Evolutionary conservation across 2,113 vertebrate species (phyloP).

Genomic region (Cyphomyrus discorhynchus): DNA sequence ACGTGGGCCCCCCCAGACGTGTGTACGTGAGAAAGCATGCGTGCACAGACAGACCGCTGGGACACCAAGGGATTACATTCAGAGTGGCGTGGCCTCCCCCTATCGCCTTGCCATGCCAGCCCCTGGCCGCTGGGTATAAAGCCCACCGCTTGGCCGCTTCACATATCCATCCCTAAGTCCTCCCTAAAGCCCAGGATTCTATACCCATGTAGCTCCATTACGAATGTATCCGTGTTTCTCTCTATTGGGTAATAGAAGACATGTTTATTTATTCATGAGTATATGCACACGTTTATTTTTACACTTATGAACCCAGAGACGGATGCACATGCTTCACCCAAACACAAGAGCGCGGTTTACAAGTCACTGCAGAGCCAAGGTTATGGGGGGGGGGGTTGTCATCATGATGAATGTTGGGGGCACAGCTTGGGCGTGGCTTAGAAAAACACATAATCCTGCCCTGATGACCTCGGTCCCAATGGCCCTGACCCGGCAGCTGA

Average conservation of each 20-base stretch:
- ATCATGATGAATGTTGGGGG: neutral
- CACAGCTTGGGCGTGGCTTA: neutral
- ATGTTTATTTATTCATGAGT: neutral
- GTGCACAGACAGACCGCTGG: neutral
- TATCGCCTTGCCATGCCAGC: neutral
- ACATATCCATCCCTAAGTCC: neutral
- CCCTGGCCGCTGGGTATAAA: neutral
- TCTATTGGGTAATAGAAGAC: neutral
- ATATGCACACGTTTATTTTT: neutral
- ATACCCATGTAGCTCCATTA: neutral
- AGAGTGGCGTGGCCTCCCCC: neutral
- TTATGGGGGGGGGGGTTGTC: neutral
- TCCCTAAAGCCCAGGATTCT: neutral
- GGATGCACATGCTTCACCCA: neutral
- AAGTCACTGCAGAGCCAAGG: neutral
- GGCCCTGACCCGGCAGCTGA: neutral
- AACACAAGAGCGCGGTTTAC: neutral
- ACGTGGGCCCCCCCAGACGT: too few species aligned
- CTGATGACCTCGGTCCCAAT: neutral
- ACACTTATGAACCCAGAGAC: neutral
- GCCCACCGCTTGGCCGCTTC: neutral
- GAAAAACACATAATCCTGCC: neutral
- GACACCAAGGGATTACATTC: neutral
- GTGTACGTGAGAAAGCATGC: conserved; percentile 8
- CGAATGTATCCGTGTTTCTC: neutral